Evolutionary conservation across 1,140 invertebrate genomes (phyloP).

Genomic region (Bradynema listronoti): DNA sequence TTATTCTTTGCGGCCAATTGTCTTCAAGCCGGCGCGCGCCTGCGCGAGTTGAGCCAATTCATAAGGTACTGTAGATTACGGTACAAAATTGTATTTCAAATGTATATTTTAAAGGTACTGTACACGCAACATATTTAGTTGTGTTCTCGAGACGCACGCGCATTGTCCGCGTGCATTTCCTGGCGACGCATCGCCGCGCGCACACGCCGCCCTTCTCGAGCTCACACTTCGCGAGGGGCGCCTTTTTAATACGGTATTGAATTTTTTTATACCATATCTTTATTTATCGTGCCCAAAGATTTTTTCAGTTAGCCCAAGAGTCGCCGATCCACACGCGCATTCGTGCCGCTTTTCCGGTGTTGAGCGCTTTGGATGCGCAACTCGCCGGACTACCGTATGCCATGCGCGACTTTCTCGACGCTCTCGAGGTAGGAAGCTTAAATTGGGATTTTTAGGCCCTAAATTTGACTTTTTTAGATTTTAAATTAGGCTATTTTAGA

Average conservation of each 20-base stretch:
- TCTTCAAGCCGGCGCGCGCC: not conserved
- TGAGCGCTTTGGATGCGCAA: constrained; percentile 7
- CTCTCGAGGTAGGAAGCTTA: constrained; percentile 3
- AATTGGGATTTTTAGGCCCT: too few species aligned
- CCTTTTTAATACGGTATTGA: too few species aligned
- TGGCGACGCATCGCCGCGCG: too few species aligned
- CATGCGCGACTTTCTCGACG: constrained; percentile 1
- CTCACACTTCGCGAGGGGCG: too few species aligned
- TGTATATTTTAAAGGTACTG: too few species aligned
- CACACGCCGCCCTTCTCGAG: too few species aligned
- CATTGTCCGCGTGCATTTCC: too few species aligned
- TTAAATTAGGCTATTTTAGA: too few species aligned
- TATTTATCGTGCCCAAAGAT: not conserved
- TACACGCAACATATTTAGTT: too few species aligned
- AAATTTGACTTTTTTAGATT: too few species aligned
- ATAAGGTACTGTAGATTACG: not conserved
- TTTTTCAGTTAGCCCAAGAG: not conserved
- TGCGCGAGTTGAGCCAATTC: not conserved
- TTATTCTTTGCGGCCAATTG: constrained; percentile 3
- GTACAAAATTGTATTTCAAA: constrained; percentile 1
- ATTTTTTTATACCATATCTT: not conserved
- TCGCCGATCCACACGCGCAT: not conserved
- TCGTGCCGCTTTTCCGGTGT: not conserved
- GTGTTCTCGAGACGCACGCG: too few species aligned
- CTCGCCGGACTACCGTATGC: constrained; percentile 1